Percentiles rank a stretch among this genome's conserved stretches.
Evolutionary conservation across 2,113 vertebrate genomes (phyloP).

Genomic region (Lamprologus tigripictilis): DNA sequence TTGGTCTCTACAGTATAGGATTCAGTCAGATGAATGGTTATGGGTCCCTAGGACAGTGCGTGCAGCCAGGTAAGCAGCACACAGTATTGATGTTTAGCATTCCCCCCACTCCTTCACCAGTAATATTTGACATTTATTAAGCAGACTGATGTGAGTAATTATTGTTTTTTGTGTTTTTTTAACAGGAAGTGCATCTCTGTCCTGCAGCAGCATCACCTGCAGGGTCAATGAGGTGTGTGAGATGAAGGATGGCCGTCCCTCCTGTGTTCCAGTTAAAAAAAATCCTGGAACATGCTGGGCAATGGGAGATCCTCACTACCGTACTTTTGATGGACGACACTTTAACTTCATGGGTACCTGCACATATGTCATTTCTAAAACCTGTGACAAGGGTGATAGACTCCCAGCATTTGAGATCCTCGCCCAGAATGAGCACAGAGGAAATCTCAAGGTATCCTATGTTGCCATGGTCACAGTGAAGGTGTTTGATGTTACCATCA

Average conservation of each 20-base stretch:
- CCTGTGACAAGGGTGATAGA: conserved; percentile 12
- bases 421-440: conserved; percentile 70
- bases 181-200: background rate
- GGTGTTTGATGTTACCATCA: conserved; percentile 61
- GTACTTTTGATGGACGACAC: conserved; percentile 58
- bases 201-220: conserved; percentile 40
- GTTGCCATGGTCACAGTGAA: conserved; percentile 65
- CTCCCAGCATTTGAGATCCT: conserved; percentile 58
- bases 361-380: conserved; percentile 62
- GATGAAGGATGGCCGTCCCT: conserved; percentile 15
- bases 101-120: background rate
- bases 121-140: background rate
- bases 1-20: conserved; percentile 71
- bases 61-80: conserved; percentile 40
- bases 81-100: background rate
- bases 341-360: conserved; percentile 73
- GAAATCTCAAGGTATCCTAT: conserved; percentile 62
- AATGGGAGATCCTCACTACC: conserved; percentile 67
- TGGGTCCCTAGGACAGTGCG: conserved; percentile 61
- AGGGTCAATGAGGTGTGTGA: conserved; percentile 31
- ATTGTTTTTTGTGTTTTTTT: background rate
- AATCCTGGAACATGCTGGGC: conserved; percentile 58
- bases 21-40: conserved; percentile 46
- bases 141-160: background rate
- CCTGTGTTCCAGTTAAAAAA: conserved; percentile 18